Evolutionary conservation across 2,888 invertebrate genomes (phyloP).

Genomic region (Oscheius sp.): DNA sequence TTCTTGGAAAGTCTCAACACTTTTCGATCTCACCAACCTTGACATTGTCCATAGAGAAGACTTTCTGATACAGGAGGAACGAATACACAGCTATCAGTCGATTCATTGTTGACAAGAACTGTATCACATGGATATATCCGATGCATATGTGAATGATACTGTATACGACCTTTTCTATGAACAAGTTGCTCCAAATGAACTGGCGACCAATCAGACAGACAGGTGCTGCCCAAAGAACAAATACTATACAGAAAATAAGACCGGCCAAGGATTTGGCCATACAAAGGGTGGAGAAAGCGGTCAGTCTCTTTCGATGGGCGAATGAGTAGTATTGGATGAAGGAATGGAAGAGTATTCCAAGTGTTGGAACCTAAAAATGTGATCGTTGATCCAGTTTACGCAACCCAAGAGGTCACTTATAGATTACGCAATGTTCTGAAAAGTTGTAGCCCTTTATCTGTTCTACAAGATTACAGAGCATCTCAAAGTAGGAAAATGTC

Average conservation of each 20-base stretch:
- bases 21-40: background rate
- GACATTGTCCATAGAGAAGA: background rate
- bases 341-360: constrained; percentile 1
- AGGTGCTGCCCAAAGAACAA: constrained; percentile 8
- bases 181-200: constrained; percentile 8
- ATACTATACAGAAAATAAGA: background rate
- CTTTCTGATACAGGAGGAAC: background rate
- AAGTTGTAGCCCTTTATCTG: no score
- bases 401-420: no score
- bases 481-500: no score
- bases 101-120: background rate
- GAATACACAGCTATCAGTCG: constrained; percentile 18
- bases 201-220: background rate
- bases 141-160: background rate
- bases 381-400: no score
- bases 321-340: constrained; percentile 10
- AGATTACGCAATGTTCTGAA: no score
- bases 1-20: background rate
- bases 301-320: background rate
- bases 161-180: background rate
- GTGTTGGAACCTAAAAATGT: background rate
- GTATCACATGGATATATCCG: constrained; percentile 2
- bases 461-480: no score
- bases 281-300: constrained; percentile 1
- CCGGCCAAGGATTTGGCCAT: constrained; percentile 3